These are phyloP conservation scores for Cossypha dichroa DNA, from an alignment of 2,797 vertebrate genomes.

Conservation along the genomic window DNA sequence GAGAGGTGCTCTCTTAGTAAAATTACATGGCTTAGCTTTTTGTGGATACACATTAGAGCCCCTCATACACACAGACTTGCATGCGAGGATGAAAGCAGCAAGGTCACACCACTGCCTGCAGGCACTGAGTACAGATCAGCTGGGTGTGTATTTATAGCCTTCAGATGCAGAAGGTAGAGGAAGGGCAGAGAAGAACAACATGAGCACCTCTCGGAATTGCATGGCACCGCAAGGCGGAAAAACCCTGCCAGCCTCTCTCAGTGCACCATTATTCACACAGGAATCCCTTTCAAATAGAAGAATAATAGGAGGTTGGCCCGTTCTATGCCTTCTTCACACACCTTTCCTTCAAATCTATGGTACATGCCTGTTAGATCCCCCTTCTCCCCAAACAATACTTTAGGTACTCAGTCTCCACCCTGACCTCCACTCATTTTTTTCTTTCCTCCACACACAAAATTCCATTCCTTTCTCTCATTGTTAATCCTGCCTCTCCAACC, in stretches of 20 bases:
- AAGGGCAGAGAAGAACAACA: neutral
- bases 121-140: neutral
- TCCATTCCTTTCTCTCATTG: neutral
- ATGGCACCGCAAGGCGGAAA: neutral
- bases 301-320: neutral
- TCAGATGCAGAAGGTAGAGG: neutral
- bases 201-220: rapidly evolving
- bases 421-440: neutral
- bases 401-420: neutral
- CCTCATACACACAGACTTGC: neutral
- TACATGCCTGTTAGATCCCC: neutral
- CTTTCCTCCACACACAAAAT: neutral
- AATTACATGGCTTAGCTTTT: neutral
- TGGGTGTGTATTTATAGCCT: neutral
- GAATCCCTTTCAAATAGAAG: neutral
- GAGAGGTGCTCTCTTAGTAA: neutral
- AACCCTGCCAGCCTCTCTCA: neutral
- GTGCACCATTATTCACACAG: neutral
- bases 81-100: neutral
- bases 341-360: neutral
- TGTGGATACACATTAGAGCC: neutral
- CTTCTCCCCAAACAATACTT: neutral
- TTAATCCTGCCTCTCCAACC: neutral
- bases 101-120: neutral
- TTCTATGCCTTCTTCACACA: neutral